Evolutionary conservation across 2,888 invertebrate genomes (phyloP).

Genomic region (Tetanocera ferruginea): DNA sequence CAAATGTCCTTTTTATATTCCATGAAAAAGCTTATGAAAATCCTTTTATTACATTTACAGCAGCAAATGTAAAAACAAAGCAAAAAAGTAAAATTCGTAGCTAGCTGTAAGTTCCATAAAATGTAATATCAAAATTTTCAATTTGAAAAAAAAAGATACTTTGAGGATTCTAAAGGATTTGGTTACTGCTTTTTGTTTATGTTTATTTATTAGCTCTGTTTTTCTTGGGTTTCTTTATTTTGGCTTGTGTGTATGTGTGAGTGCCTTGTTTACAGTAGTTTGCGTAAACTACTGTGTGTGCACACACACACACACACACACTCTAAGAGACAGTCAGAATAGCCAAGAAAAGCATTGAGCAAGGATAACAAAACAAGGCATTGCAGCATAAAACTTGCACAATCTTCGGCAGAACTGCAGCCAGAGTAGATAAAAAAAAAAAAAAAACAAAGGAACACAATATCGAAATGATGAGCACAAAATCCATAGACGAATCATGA

Average conservation of each 20-base stretch:
- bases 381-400: no score
- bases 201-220: neutral
- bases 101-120: neutral
- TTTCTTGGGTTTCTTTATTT: neutral
- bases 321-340: no score
- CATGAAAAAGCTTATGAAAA: constrained; percentile 4
- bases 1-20: constrained; percentile 9
- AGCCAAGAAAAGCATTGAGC: no score
- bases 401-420: no score
- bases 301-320: no score
- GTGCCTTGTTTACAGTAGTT: no score
- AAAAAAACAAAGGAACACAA: no score
- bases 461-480: constrained; percentile 4
- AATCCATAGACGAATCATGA: constrained; percentile 1
- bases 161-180: neutral
- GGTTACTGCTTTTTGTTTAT: neutral
- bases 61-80: neutral
- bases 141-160: constrained; percentile 9
- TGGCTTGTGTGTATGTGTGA: no score
- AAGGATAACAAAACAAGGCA: no score
- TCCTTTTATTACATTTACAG: neutral
- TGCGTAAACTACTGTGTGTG: no score
- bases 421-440: no score
- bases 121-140: constrained; percentile 15
- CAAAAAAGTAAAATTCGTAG: neutral